Evolutionary conservation across 2,113 vertebrate species (phyloP).

Genomic region (Phaethornis superciliosus): DNA sequence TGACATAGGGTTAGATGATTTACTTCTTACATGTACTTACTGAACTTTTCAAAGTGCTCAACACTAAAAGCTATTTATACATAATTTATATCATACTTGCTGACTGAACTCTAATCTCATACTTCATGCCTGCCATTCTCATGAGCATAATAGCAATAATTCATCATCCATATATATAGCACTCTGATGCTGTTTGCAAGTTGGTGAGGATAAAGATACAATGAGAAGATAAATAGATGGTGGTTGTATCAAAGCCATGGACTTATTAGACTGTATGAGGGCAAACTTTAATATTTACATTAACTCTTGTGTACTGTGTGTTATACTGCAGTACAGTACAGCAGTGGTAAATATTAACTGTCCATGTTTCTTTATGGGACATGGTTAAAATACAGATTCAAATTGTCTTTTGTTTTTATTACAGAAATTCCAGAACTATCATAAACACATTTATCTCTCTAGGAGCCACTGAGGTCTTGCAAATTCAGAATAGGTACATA

Average conservation of each 20-base stretch:
- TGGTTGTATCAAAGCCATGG: neutral
- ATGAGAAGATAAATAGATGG: neutral
- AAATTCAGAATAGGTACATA: neutral
- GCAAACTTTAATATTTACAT: neutral
- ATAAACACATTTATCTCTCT: neutral
- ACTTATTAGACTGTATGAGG: neutral
- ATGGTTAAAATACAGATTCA: neutral
- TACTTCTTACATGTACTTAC: neutral
- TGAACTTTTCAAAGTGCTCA: neutral
- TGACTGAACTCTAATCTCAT: slow-evolving; percentile 38
- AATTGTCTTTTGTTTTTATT: neutral
- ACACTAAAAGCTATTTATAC: slow-evolving; percentile 43
- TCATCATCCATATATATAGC: neutral
- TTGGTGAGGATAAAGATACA: slow-evolving; percentile 4
- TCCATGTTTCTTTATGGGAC: neutral
- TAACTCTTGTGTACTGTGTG: neutral
- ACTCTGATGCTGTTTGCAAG: neutral
- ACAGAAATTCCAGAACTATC: neutral
- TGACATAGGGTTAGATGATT: neutral
- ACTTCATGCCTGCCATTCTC: slow-evolving; percentile 18
- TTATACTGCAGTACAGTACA: neutral
- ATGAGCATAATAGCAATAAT: slow-evolving; percentile 38
- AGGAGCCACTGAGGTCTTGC: neutral
- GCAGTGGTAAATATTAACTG: neutral
- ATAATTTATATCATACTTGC: slow-evolving; percentile 45